Evolutionary conservation across 2,888 invertebrate genomes (phyloP), one percentile per base, ranked within the genome.

Genomic region (Yponomeuta evonymella): DNA sequence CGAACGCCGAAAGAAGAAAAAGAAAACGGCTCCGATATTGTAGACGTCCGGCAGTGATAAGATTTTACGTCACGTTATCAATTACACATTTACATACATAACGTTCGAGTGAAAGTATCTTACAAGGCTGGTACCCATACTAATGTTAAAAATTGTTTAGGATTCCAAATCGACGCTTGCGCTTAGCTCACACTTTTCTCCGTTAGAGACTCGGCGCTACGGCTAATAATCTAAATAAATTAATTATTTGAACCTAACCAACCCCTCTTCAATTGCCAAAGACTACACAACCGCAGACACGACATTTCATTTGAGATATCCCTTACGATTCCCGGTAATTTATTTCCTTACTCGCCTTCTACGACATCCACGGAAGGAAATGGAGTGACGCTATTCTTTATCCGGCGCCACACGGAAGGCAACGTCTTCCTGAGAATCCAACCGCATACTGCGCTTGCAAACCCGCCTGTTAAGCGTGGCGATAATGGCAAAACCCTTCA

Each of bases 41-140:
- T 70, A 63, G 63, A 63, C 11, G 64, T 70, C 70, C 70, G 66
- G 66, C 51, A 30, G 51, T 70, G 70, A 70, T 70, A 48, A 67
- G 70, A 67, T 80, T 88, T 88, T 88, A 87, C 87, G 88, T 90
- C 87, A 91, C 86, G 79, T 83, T 87, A 88, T 86, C 85, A 87
- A 86, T 85, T 83, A 84, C 83, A 81, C 84, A 87, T 90, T 90
- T 89, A 87, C 85, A 89, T 83, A 90, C 89, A 89, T 89, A 90
- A 91, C 88, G 10, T 84, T 86, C 81, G 83, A 90, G 91, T 91
- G 91, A 92, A 92, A 92, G 91, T 92, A 83, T 77, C 84, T 79
- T 76, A 77, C 87, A 81, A 80, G 12, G 29, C 65, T 11, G 48
- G 86, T 84, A 80, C 77, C 77, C 83, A 91, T 91, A 90, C 90